Conservation (phyloP, 2,797 vertebrate genomes). For the Anguilla pacifica region DNA sequence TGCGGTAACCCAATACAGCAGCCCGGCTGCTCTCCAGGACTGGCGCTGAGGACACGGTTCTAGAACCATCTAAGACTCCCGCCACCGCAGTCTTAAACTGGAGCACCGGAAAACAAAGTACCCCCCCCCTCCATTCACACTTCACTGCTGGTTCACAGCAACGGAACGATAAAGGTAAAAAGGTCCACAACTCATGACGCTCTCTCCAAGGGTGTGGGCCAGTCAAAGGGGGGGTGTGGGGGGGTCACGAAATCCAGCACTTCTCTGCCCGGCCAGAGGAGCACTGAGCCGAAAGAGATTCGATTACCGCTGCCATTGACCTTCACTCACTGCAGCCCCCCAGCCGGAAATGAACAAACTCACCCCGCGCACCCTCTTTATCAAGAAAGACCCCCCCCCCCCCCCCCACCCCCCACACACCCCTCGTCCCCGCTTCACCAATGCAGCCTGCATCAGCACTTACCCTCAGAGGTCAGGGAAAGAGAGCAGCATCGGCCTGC, state of each 20-base stretch:
- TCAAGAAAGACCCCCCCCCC: neutral
- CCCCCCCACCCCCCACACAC: neutral
- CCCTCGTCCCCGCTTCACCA: neutral
- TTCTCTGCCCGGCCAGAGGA: neutral
- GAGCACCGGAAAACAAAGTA: neutral
- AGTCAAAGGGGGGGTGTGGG: neutral
- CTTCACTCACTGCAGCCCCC: conserved; percentile 17
- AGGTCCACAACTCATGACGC: neutral
- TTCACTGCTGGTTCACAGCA: neutral
- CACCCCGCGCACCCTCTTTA: neutral
- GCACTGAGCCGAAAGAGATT: conserved; percentile 24
- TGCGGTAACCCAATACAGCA: neutral
- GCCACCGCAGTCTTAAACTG: neutral
- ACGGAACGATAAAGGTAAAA: neutral
- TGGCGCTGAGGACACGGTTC: neutral
- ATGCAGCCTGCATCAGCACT: conserved; percentile 25
- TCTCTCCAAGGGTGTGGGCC: neutral
- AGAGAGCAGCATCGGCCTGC: neutral
- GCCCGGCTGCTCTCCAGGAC: neutral
- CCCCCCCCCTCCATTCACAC: neutral
- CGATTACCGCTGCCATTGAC: conserved; percentile 31
- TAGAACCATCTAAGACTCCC: neutral
- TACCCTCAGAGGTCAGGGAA: neutral
- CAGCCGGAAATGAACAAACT: conserved; percentile 26
- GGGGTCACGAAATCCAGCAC: conserved; percentile 29